These are phyloP conservation scores for Henricia sp. DNA, from an alignment of 53 echinoderm and acorn worm species.

Conservation along the genomic window DNA sequence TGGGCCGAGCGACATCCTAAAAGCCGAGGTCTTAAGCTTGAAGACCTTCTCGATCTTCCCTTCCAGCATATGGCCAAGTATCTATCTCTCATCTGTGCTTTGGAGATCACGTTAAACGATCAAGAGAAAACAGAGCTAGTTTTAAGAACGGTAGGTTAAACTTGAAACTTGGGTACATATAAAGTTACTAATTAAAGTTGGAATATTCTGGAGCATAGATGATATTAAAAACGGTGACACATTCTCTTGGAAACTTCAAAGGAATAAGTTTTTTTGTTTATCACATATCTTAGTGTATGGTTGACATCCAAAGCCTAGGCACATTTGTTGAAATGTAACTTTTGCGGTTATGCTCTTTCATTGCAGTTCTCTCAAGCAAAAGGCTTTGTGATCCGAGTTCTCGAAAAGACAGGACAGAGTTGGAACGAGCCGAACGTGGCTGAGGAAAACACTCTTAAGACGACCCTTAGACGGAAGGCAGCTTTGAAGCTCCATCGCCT, in stretches of 20 bases:
- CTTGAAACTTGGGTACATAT: background rate
- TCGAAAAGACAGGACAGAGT: background rate
- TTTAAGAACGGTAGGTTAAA: constrained; percentile 56
- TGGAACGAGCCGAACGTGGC: background rate
- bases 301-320: too few relatives aligned
- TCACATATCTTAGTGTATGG: too few relatives aligned
- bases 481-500: too few relatives aligned
- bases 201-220: background rate
- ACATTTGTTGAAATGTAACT: too few relatives aligned
- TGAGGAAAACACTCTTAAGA: background rate
- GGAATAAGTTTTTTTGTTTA: too few relatives aligned
- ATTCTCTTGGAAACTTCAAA: too few relatives aligned
- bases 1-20: constrained; percentile 78
- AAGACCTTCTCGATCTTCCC: constrained; percentile 78
- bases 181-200: too few relatives aligned
- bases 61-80: constrained; percentile 88
- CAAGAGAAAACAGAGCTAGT: constrained; percentile 43
- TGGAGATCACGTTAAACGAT: constrained; percentile 67
- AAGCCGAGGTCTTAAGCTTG: constrained; percentile 55
- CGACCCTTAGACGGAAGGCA: background rate
- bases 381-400: constrained; percentile 57
- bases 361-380: constrained; percentile 71
- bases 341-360: background rate
- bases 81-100: constrained; percentile 75
- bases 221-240: background rate